Conservation (phyloP, 2,888 invertebrate species). For the Diplolepis rosae region DNA sequence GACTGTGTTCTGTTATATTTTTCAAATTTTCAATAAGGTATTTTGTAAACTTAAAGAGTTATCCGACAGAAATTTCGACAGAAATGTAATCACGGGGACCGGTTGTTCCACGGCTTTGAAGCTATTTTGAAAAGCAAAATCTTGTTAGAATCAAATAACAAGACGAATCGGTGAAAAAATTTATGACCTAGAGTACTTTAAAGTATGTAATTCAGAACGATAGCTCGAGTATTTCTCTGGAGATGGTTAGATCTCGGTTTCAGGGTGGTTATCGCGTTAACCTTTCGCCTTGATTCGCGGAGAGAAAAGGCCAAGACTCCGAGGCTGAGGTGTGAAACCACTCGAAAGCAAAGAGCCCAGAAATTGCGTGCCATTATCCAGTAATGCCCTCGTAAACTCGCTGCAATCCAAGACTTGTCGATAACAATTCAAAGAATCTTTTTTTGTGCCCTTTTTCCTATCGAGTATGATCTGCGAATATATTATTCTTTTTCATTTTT, state of each 20-base stretch:
- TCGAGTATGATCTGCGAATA: slow-evolving; percentile 6
- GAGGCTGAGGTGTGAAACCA: slow-evolving; percentile 71
- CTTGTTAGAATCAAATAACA: no score
- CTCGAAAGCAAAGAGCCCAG: slow-evolving; percentile 72
- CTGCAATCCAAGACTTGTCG: slow-evolving; percentile 50
- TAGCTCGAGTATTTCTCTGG: slow-evolving; percentile 39
- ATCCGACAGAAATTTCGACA: no score
- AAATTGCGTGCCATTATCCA: slow-evolving; percentile 73
- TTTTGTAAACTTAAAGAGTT: no score
- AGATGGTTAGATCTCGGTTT: slow-evolving; percentile 62
- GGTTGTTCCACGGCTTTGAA: no score
- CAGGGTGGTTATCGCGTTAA: slow-evolving; percentile 72
- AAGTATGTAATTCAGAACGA: no score
- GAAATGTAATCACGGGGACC: no score
- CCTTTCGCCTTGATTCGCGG: slow-evolving; percentile 67
- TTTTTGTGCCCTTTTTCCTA: slow-evolving; percentile 36
- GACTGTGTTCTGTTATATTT: no score
- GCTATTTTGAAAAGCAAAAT: no score
- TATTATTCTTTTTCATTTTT: slow-evolving; percentile 24
- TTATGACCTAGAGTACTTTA: no score
- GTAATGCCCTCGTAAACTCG: slow-evolving; percentile 64
- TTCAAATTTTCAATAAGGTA: no score
- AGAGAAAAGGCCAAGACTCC: slow-evolving; percentile 36
- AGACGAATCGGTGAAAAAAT: no score
- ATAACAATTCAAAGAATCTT: slow-evolving; percentile 66